These are phyloP conservation scores for Dugesia japonica DNA, from an alignment of 2,888 invertebrate species.

Conservation along the genomic window DNA sequence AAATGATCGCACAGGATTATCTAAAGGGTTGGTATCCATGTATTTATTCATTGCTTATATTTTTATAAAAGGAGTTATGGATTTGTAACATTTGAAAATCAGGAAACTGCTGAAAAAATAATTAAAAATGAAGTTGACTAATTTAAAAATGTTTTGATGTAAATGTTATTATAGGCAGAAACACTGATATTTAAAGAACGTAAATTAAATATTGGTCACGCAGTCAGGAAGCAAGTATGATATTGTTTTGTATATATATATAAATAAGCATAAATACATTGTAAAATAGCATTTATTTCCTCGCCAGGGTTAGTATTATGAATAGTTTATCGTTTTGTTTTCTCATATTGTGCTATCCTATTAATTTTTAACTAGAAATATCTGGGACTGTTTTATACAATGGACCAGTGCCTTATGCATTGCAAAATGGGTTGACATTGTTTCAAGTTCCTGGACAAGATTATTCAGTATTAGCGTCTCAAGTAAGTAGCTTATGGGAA, in stretches of 20 bases:
- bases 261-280: constrained; percentile 53
- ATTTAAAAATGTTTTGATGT: not conserved
- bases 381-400: constrained; percentile 51
- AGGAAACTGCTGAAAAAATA: constrained; percentile 59
- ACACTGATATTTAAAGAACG: constrained; percentile 29
- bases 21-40: constrained; percentile 62
- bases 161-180: constrained; percentile 25
- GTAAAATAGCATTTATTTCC: constrained; percentile 41
- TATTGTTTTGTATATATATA: not conserved
- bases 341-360: not conserved
- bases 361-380: constrained; percentile 51
- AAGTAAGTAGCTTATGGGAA: constrained; percentile 5
- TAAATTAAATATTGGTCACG: constrained; percentile 65
- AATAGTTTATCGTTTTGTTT: not conserved
- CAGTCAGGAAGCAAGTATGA: constrained; percentile 63
- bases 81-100: constrained; percentile 68
- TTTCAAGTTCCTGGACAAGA: constrained; percentile 43
- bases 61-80: constrained; percentile 53
- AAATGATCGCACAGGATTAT: constrained; percentile 77
- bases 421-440: constrained; percentile 49
- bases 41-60: constrained; percentile 25
- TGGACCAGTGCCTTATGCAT: constrained; percentile 49
- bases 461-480: constrained; percentile 21
- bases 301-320: constrained; percentile 5
- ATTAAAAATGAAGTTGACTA: constrained; percentile 43